Evolutionary conservation across 2,888 invertebrate species (phyloP).

Genomic region (Dicranocentrus wangi): DNA sequence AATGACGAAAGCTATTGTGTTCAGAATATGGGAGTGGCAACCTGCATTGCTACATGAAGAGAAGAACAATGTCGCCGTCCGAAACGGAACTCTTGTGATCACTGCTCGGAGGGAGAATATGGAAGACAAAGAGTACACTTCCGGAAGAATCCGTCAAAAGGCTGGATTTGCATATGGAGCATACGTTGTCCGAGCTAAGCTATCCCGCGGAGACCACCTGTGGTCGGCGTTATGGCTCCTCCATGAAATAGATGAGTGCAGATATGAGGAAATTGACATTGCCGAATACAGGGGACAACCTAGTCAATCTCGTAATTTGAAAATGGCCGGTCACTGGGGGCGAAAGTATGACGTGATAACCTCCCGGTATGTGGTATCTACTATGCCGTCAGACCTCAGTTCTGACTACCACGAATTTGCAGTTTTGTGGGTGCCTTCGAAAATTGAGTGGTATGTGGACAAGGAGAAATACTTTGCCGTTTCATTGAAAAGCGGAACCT

Average conservation of each 20-base stretch:
- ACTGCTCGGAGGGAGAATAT: conserved; percentile 54
- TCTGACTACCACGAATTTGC: conserved; percentile 69
- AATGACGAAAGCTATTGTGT: background rate
- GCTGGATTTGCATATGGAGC: conserved; percentile 67
- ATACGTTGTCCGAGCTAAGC: conserved; percentile 65
- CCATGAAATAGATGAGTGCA: conserved; percentile 48
- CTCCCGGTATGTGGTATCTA: conserved; percentile 35
- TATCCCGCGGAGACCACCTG: conserved; percentile 68
- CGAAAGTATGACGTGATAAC: conserved; percentile 50
- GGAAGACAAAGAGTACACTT: conserved; percentile 65
- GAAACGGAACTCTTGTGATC: conserved; percentile 65
- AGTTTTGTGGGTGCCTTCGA: conserved; percentile 65
- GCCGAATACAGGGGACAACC: conserved; percentile 68
- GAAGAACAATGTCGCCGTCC: conserved; percentile 67
- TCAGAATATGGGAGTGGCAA: conserved; percentile 66
- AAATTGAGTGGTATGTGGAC: conserved; percentile 69
- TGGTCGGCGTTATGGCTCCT: conserved; percentile 68
- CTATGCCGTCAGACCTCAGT: conserved; percentile 58
- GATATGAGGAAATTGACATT: conserved; percentile 71
- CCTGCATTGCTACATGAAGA: conserved; percentile 68
- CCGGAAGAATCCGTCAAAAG: conserved; percentile 64
- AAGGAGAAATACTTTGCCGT: conserved; percentile 58
- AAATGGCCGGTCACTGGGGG: conserved; percentile 67
- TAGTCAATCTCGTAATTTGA: conserved; percentile 48
- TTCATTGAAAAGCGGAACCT: conserved; percentile 57